These are phyloP conservation scores for Xiphorhynchus elegans DNA, from an alignment of 2,113 vertebrate genomes.

Conservation along the genomic window DNA sequence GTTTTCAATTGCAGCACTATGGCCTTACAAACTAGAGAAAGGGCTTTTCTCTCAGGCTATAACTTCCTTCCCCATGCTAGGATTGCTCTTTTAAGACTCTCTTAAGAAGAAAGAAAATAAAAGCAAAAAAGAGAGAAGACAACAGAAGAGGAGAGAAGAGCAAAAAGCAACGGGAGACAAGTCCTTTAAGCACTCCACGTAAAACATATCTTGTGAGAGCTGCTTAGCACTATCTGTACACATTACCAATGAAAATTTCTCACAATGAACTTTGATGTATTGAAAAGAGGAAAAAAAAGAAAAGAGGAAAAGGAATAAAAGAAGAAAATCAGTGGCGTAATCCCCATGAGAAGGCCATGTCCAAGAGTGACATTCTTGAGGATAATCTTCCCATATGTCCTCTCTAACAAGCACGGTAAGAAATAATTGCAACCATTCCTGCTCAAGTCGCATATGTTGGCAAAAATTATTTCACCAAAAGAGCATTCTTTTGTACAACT, in stretches of 20 bases:
- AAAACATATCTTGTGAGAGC: neutral
- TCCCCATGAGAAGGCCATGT: conserved; percentile 12
- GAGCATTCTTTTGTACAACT: neutral
- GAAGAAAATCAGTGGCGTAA: neutral
- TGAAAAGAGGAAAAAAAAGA: neutral
- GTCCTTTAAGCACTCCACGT: neutral
- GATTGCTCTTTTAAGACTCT: neutral
- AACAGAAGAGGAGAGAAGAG: neutral
- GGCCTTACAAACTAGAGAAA: neutral
- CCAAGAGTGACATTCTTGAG: conserved; percentile 56
- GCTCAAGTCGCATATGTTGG: neutral
- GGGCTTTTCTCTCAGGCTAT: neutral
- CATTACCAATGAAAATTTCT: neutral
- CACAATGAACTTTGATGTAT: neutral
- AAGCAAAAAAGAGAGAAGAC: no score
- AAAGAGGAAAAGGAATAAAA: neutral
- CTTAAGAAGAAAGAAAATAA: neutral
- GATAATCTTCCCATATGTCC: conserved; percentile 55
- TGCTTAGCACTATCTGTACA: neutral
- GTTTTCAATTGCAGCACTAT: neutral
- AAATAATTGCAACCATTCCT: conserved; percentile 58
- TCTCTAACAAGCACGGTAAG: conserved; percentile 37
- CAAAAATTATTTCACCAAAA: conserved; percentile 47
- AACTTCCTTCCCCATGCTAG: neutral
- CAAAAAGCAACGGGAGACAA: neutral